These are phyloP conservation scores for Mesoclemmys tuberculata DNA, from an alignment of 2,113 vertebrate genomes.

Conservation along the genomic window DNA sequence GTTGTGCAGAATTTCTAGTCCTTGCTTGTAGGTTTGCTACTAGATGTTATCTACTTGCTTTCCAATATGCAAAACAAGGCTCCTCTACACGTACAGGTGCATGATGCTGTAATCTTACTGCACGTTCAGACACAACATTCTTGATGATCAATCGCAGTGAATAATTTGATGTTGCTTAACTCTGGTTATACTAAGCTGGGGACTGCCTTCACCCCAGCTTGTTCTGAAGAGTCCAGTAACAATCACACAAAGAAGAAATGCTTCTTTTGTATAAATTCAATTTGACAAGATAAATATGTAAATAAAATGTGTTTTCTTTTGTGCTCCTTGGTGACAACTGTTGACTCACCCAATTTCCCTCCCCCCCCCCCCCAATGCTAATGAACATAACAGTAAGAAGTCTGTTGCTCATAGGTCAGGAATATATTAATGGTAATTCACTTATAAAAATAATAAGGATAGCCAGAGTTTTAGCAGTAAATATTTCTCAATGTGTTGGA, in stretches of 20 bases:
- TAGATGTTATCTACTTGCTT: conserved; percentile 28
- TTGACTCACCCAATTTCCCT: conserved; percentile 33
- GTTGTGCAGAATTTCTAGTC: not conserved
- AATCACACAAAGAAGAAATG: conserved; percentile 40
- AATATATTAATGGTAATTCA: not conserved
- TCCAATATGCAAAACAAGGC: conserved; percentile 56
- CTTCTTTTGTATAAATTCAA: conserved; percentile 64
- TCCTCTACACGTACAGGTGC: conserved; percentile 70
- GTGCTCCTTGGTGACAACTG: conserved; percentile 57
- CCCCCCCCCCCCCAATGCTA: conserved; percentile 48
- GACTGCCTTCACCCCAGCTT: not conserved
- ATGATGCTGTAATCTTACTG: conserved; percentile 34
- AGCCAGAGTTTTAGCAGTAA: not conserved
- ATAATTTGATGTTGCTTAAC: conserved; percentile 76
- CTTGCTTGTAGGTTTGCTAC: not conserved
- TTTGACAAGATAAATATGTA: conserved; percentile 58
- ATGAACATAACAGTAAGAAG: conserved; percentile 65
- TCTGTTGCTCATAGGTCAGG: conserved; percentile 52
- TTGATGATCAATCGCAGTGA: conserved; percentile 74
- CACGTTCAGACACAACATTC: conserved; percentile 69
- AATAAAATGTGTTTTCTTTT: conserved; percentile 60
- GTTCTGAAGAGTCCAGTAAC: conserved; percentile 22
- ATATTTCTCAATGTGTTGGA: not conserved
- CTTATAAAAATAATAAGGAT: conserved; percentile 2
- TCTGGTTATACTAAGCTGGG: conserved; percentile 56